A percentile compares a stretch with the other conserved stretches of the same genome.
phyloP scores from a whole-genome alignment of 2,888 invertebrate genomes.

The Scrobipalpa atriplicella region DNA sequence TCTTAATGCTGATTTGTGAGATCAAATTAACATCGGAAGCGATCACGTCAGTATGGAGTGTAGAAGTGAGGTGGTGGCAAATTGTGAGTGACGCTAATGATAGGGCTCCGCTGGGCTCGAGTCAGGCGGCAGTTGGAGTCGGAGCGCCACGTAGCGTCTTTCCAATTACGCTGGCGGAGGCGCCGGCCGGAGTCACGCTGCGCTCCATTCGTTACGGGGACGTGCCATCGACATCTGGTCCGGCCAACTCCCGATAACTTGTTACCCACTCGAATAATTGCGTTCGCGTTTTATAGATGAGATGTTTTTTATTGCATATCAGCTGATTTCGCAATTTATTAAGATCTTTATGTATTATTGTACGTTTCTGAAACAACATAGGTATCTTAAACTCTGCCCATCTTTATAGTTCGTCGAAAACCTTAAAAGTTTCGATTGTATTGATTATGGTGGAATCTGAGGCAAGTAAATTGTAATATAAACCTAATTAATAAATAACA shows the following conservation, averaged over 20 bases:
- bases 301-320: no score
- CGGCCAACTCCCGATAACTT: slow-evolving; percentile 60
- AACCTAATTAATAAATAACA: no score
- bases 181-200: slow-evolving; percentile 65
- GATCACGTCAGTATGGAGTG: slow-evolving; percentile 27
- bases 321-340: background rate
- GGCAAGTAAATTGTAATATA: no score
- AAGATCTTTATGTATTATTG: background rate
- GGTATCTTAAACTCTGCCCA: no score
- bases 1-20: slow-evolving; percentile 26
- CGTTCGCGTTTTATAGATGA: slow-evolving; percentile 25
- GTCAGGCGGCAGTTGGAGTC: slow-evolving; percentile 52
- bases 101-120: slow-evolving; percentile 50
- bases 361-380: no score
- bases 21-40: slow-evolving; percentile 27
- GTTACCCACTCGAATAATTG: slow-evolving; percentile 46
- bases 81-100: slow-evolving; percentile 81
- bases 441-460: no score
- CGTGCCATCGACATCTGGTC: slow-evolving; percentile 74
- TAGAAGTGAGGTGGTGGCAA: slow-evolving; percentile 49
- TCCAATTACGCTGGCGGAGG: slow-evolving; percentile 67
- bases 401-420: no score
- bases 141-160: slow-evolving; percentile 64
- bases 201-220: slow-evolving; percentile 73
- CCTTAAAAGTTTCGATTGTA: no score